Conservation (phyloP, 53 echinoderm and acorn worm genomes). For the Glandiceps talaboti region DNA sequence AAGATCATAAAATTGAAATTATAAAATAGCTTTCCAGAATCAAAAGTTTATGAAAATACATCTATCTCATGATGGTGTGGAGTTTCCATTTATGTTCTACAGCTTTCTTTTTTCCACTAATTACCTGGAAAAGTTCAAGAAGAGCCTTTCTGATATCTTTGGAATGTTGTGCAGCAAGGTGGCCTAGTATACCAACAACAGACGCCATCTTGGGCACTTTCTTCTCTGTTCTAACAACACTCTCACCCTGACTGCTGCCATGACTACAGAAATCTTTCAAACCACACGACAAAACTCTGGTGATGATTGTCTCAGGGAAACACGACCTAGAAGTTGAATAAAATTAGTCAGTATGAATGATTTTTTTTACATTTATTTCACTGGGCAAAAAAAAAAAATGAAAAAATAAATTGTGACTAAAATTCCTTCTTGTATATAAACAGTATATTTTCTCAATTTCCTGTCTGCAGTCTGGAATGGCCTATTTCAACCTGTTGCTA, state of each 20-base stretch:
- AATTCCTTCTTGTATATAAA: too few species aligned
- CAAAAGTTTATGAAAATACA: too few species aligned
- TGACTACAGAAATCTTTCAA: constrained; percentile 79
- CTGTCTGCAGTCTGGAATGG: too few species aligned
- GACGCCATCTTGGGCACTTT: constrained; percentile 99
- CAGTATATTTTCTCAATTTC: too few species aligned
- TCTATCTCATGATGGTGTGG: too few species aligned
- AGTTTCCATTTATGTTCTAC: too few species aligned
- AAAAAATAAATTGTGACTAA: too few species aligned
- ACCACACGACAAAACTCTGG: constrained; percentile 84
- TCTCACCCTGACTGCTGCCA: constrained; percentile 59
- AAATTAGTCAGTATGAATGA: neutral
- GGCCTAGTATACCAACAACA: constrained; percentile 93
- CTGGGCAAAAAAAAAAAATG: neutral
- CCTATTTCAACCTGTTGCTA: too few species aligned
- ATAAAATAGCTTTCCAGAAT: too few species aligned
- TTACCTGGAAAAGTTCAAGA: constrained; percentile 87
- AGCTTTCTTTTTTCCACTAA: too few species aligned
- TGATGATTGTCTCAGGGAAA: constrained; percentile 94
- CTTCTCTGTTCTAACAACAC: constrained; percentile 64
- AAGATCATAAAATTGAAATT: too few species aligned
- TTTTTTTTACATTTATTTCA: neutral
- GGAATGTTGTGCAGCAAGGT: constrained; percentile 88
- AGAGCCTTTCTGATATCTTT: constrained; percentile 85
- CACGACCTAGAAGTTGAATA: constrained; percentile 51